Base-by-base conservation (phyloP, 2,113 vertebrate genomes). In the Misgurnus mizolepis region DNA sequence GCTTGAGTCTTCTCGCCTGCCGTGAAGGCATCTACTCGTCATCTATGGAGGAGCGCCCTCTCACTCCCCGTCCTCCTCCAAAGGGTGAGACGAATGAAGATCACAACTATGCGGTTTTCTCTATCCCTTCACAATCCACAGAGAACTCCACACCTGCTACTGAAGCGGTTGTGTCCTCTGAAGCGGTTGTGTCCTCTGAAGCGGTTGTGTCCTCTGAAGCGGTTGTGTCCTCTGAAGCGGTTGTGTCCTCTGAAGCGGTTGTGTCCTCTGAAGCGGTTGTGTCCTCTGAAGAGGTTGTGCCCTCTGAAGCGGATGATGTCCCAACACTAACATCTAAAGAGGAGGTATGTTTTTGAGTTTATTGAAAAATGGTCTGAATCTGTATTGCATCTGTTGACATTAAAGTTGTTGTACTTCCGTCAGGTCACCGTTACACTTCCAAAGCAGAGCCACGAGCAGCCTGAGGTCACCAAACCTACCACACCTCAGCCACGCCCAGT, bases 1-100 rank as follows among this genome's bases (percentile, higher is more conserved):
- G 93, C 80, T 85, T 93, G 87, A 94, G 92, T 55, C 86, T 94
- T 70, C 89, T 93, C 5, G 90, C 88, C 0, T 93, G 85, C 81
- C 90, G 85, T 0, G 89, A 94, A 22, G 93, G 91, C 0, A 77
- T 84, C 1, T 76, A 88, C 18, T 85, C 91, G 0, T 41, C 71
- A 34, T 86, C 88, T 4, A 80, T 80, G 5, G 91, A 91, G 40
- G 86, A 89, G 41, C 90, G 88, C 67, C 11, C 1, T 61, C 82
- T 87, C 7, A 49, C 82, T 15, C 34, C 71, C 62, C 53, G 49
- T 40, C 80, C 53, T 69, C 85, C 43, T 27, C 12, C 14, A 0
- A 62, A 80, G 14, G 49, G 50, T 0, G 0, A 34, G 5, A 65
- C 47, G 65, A 49, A 64, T 10, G 58, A 50, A 2, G 76, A 76